Percentiles rank a stretch among this genome's conserved stretches.
Conservation (phyloP, 1,140 invertebrate genomes). For the Polyergus mexicanus region DNA sequence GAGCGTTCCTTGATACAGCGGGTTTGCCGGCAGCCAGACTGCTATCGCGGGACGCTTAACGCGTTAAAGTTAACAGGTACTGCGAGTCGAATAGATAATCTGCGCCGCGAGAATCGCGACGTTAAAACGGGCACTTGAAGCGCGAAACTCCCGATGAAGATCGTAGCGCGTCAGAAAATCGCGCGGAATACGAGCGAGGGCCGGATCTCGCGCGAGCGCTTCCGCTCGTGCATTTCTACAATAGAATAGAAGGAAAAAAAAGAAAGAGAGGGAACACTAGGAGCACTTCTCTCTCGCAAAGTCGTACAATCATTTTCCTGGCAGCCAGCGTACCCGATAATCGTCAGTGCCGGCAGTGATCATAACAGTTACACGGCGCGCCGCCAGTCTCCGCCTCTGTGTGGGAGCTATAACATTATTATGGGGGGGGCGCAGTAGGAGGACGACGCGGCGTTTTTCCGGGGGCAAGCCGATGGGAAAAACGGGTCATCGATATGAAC, state of each 20-base stretch:
- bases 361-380: conserved; percentile 63
- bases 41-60: conserved; percentile 13
- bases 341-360: conserved; percentile 60
- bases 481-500: conserved; percentile 50
- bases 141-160: conserved; percentile 40
- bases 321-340: conserved; percentile 55
- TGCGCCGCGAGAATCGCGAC: conserved; percentile 29
- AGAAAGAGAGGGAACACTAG: neutral
- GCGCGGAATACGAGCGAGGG: conserved; percentile 33
- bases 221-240: neutral
- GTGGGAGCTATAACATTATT: conserved; percentile 65
- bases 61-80: conserved; percentile 52
- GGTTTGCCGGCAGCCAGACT: conserved; percentile 1
- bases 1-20: neutral
- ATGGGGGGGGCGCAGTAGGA: conserved; percentile 8
- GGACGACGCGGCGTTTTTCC: too few relatives aligned
- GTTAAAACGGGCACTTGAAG: conserved; percentile 38
- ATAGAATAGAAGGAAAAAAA: neutral
- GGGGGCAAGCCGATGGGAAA: neutral
- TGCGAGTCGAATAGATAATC: conserved; percentile 52
- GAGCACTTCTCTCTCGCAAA: neutral
- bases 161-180: neutral
- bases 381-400: conserved; percentile 24
- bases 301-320: conserved; percentile 35
- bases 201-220: neutral